Conservation (phyloP, 2,888 invertebrate genomes). For the Phasia obesa region DNA sequence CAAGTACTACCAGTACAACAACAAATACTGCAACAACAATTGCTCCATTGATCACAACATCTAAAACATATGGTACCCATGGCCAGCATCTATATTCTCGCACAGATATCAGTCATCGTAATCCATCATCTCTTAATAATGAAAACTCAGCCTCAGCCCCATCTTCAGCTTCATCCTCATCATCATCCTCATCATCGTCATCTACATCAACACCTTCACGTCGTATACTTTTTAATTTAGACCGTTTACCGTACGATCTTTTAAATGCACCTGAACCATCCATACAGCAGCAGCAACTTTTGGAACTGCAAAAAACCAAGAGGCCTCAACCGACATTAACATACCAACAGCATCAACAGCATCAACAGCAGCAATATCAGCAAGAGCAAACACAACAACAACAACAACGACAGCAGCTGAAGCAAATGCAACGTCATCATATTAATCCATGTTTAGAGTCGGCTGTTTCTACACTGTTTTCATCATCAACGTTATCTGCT, state of each 20-base stretch:
- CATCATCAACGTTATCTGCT: constrained; percentile 67
- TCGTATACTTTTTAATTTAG: constrained; percentile 81
- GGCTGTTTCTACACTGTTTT: constrained; percentile 67
- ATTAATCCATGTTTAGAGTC: constrained; percentile 69
- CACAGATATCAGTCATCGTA: constrained; percentile 69
- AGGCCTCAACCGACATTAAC: constrained; percentile 67
- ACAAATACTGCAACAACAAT: constrained; percentile 51
- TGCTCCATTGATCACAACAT: constrained; percentile 50
- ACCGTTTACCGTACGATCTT: constrained; percentile 82
- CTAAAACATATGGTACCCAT: constrained; percentile 62
- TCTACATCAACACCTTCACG: constrained; percentile 73
- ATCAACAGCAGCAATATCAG: constrained; percentile 45
- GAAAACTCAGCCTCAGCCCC: constrained; percentile 58
- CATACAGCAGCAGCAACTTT: constrained; percentile 75
- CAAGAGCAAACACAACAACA: constrained; percentile 70
- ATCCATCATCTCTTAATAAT: constrained; percentile 70
- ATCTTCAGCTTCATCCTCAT: constrained; percentile 70
- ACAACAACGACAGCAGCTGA: constrained; percentile 71
- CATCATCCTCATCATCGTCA: constrained; percentile 71
- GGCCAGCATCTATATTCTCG: constrained; percentile 66
- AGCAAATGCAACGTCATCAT: constrained; percentile 73
- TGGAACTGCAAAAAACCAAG: constrained; percentile 71
- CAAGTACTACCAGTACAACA: constrained; percentile 47
- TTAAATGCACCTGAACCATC: constrained; percentile 80
- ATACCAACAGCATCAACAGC: constrained; percentile 57